Conservation (phyloP, 2,888 invertebrate species). For the Erannis defoliaria region DNA sequence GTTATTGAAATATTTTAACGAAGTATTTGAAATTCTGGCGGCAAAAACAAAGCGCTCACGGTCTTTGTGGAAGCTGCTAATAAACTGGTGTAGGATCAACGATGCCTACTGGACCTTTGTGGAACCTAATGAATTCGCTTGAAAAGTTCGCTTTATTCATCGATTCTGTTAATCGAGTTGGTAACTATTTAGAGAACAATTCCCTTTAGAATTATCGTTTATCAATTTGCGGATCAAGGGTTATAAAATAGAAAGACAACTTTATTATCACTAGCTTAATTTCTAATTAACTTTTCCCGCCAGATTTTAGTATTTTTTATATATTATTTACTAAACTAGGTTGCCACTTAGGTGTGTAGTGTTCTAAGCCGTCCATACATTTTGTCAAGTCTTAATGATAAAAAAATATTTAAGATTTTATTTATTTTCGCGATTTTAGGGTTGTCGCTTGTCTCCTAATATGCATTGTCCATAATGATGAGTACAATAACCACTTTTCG, state of each 20-base stretch:
- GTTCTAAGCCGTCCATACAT: no score
- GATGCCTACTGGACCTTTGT: conserved; percentile 34
- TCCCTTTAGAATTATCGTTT: conserved; percentile 6
- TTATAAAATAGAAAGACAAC: not conserved
- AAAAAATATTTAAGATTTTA: no score
- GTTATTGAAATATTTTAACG: conserved; percentile 49
- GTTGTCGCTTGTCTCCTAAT: no score
- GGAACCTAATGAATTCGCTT: conserved; percentile 24
- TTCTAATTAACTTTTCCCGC: no score
- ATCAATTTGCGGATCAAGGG: not conserved
- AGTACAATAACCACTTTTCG: no score
- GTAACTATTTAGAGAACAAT: conserved; percentile 20
- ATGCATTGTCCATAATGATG: no score
- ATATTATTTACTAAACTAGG: no score
- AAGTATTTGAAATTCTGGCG: conserved; percentile 43
- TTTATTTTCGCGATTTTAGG: no score
- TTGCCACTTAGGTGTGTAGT: no score
- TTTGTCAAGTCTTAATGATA: no score
- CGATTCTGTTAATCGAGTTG: conserved; percentile 15
- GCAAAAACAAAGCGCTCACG: conserved; percentile 41
- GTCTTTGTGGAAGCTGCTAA: conserved; percentile 43
- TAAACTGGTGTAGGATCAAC: conserved; percentile 43
- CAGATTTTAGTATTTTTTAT: no score
- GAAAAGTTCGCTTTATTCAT: conserved; percentile 14
- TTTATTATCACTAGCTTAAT: no score